Percentiles rank a stretch among this genome's conserved stretches.
Evolutionary conservation across 2,113 vertebrate genomes (phyloP).

Genomic region (Hydrochoerus hydrochaeris): DNA sequence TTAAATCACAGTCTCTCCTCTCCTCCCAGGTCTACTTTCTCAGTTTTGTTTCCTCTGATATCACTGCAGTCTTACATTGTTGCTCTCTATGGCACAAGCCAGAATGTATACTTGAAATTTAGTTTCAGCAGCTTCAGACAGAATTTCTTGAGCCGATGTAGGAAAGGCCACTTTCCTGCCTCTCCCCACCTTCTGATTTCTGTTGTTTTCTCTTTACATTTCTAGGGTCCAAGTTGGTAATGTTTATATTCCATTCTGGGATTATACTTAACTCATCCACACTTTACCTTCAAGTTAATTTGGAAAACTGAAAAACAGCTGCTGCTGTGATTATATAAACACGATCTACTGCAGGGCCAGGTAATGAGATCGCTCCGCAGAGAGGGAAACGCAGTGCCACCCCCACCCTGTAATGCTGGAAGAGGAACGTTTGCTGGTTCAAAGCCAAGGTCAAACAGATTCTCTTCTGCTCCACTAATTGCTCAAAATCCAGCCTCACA

Average conservation of each 20-base stretch:
- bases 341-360: not conserved
- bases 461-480: slow-evolving; percentile 31
- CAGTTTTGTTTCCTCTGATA: not conserved
- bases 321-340: not conserved
- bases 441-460: not conserved
- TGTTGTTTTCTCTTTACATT: slow-evolving; percentile 3
- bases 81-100: not conserved
- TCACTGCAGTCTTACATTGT: not conserved
- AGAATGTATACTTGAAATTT: slow-evolving; percentile 10
- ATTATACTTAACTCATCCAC: not conserved
- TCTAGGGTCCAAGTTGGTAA: not conserved
- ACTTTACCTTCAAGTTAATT: slow-evolving; percentile 15
- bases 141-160: not conserved
- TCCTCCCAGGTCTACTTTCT: not conserved
- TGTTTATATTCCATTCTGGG: not conserved
- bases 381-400: not conserved
- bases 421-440: not conserved
- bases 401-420: not conserved
- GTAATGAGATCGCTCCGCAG: not conserved
- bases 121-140: not conserved
- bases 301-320: not conserved
- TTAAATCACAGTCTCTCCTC: not conserved
- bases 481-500: slow-evolving; percentile 17
- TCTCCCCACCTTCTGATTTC: not conserved
- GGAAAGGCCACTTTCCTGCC: not conserved